Percentiles rank a stretch among this genome's conserved stretches.
Evolutionary conservation across 2,113 vertebrate genomes (phyloP).

Genomic region (Chionomys nivalis): DNA sequence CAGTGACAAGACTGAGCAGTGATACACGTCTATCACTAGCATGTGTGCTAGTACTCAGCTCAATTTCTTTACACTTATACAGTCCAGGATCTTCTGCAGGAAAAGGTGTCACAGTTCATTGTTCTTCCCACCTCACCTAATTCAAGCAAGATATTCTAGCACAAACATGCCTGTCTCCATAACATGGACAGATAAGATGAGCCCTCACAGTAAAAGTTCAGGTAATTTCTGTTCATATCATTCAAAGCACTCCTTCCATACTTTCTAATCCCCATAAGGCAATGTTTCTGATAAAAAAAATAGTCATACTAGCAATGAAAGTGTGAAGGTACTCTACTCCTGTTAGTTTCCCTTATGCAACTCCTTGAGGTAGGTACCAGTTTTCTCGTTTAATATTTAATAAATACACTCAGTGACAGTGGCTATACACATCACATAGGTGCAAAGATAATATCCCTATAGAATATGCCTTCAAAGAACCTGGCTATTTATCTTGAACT

Average conservation of each 20-base stretch:
- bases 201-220: neutral
- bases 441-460: neutral
- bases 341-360: neutral
- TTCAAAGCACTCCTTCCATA: neutral
- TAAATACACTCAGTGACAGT: neutral
- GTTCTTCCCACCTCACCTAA: neutral
- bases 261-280: neutral
- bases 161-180: neutral
- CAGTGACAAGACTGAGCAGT: no score
- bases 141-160: neutral
- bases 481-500: neutral
- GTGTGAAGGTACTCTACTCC: neutral
- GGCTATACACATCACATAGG: neutral
- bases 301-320: neutral
- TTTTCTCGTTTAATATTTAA: neutral
- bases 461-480: no score
- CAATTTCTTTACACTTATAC: no score
- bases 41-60: neutral
- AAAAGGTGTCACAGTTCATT: neutral
- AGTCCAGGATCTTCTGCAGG: neutral
- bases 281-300: neutral
- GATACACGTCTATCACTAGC: no score
- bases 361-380: neutral
- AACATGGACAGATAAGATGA: no score
- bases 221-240: neutral